Base-by-base conservation (phyloP, 2,888 invertebrate genomes). In the Drosophila atripex region DNA sequence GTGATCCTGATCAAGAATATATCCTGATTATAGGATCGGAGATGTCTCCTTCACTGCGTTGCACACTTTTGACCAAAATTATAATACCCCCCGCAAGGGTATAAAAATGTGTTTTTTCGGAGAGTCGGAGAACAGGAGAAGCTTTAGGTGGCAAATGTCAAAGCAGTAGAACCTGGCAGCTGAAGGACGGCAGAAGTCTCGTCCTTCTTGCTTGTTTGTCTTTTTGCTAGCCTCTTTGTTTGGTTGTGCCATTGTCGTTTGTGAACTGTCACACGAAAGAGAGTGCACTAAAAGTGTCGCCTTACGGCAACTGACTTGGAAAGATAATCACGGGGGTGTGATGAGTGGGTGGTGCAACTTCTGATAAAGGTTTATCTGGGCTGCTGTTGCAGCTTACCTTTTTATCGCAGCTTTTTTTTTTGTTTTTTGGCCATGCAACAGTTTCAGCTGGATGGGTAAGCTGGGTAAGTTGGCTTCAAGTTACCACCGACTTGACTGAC, bases 381-480 rank as follows among this genome's bases (percentile, higher is more conserved):
- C 59, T 46, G 76, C 45, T 69, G 39, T 51, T 61, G 63, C 50
- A 32, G 52, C 49, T 52, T 39, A 54, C 73, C 54, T 55, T 55
- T 64, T 35, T 35, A 35, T 14, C 12, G 32, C 32, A 12, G 3
- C 7, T n/a, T n/a, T 7, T 35, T 14, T 35, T n/a, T 35, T 35
- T 35, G n/a, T 35, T 14, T 35, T 35, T 53, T 45, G 51, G 51
- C 56, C 52, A 53, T 49, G 53, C 54, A 49, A 52, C 69, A 60
- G 59, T 59, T 69, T 71, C 59, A 43, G 53, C 70, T 71, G 56
- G 55, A 32, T 39, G 16, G n/a, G n/a, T n/a, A 1, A 1, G 41
- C 46, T 56, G 54, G 65, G 47, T 59, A 59, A 73, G 70, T 78
- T 84, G 71, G 71, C 79, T 65, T 80, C 80, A 75, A 71, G 75